Percentiles rank a stretch among this genome's conserved stretches.
phyloP scores from a whole-genome alignment of 2,113 vertebrate species.

The Spilogale gracilis region DNA sequence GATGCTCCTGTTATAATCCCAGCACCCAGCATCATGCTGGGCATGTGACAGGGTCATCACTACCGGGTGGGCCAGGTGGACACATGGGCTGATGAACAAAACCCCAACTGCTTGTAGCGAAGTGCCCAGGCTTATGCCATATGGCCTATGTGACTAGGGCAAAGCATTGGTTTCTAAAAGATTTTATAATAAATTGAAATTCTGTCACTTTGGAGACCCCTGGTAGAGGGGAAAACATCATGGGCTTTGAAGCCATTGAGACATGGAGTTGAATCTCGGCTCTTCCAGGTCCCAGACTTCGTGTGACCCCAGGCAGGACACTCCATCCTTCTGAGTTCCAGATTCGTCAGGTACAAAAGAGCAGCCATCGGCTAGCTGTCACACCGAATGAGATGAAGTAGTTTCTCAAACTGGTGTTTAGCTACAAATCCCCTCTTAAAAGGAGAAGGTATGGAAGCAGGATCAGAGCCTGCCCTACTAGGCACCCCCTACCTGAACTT shows the following conservation, averaged over 20 bases:
- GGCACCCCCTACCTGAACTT: background rate
- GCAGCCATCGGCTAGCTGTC: background rate
- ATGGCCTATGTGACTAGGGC: background rate
- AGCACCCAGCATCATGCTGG: background rate
- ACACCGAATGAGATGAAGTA: background rate
- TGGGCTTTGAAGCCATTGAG: background rate
- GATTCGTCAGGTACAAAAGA: background rate
- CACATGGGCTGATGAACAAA: background rate
- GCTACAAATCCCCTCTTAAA: background rate
- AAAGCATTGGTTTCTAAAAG: slow-evolving; percentile 9
- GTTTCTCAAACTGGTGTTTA: background rate
- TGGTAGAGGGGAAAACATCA: background rate
- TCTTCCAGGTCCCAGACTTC: background rate
- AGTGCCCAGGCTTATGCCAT: background rate
- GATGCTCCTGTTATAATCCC: background rate
- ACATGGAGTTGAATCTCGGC: background rate
- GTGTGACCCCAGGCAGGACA: background rate
- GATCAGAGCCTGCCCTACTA: background rate
- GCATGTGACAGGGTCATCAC: background rate
- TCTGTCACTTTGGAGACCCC: background rate
- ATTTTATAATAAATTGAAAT: slow-evolving; percentile 13
- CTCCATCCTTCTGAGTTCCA: background rate
- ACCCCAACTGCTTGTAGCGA: background rate
- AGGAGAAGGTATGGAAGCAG: background rate
- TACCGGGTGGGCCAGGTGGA: background rate